Base-by-base conservation (phyloP, 2,113 vertebrate genomes). In the Dasyornis broadbenti region DNA sequence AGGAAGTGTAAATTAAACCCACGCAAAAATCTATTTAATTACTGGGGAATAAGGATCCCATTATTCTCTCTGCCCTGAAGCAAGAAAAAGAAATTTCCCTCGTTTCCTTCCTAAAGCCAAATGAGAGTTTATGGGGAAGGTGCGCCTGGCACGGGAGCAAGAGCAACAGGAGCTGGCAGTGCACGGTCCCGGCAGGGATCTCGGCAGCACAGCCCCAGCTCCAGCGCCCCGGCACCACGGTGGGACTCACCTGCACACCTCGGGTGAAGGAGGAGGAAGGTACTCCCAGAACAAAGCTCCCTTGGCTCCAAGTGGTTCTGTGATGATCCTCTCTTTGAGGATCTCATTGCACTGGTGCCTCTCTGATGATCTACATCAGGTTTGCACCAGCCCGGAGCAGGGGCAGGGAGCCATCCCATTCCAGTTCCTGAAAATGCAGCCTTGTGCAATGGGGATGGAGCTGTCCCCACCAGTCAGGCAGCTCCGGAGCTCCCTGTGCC, bases 31-130 rank as follows among this genome's bases (percentile, higher is more conserved):
- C 86, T 92, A 24, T 56, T 60, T 94, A 92, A 95, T 97, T 94
- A 87, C 68, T 10, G 15, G 26, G 81, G 89, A 95, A 97, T 92
- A 97, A 95, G 94, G 91, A 78, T 68, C 84, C 69, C 84, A 92
- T 97, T 96, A 94, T 97, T 85, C 84, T 64, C 57, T 50, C 65
- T 91, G 86, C 86, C 96, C 91, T 7, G 78, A 45, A 92, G 96
- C 81, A 78, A 91, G 83, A 85, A 70, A 94, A 81, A 56, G 53
- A 89, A 92, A 82, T 94, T 85, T 89, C 69, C 72, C 73, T 84
- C 30, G 3, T 89, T 96, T 95, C 96, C 94, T 95, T 96, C 94
- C 89, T 72, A 92, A 72, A 91, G 49, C 79, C 65, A 79, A 54
- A 89, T 15, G 83, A 24, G 52, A 30, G 52, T 85, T 85, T 81